Base-by-base conservation (phyloP, 2,888 invertebrate species). In the Lymantria dispar region DNA sequence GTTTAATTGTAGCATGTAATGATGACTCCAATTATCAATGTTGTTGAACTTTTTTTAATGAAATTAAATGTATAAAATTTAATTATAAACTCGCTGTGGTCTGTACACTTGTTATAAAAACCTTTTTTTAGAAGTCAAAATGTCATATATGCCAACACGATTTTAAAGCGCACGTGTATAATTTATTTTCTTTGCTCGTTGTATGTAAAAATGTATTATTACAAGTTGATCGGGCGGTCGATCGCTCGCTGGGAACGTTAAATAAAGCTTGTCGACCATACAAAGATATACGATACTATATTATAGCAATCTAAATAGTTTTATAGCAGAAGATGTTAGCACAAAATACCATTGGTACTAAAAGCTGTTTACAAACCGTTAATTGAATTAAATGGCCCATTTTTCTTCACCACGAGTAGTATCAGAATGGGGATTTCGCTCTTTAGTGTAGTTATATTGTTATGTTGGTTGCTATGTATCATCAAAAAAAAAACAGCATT, bases 121-220 rank as follows among this genome's bases (percentile, higher is more conserved):
- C 22, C 12, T 56, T 48, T 56, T 66, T 58, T 56, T 43, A 47
- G 40, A 48, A 50, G 54, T 62, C 58, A 58, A 61, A 59, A 59
- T 67, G 66, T 70, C 67, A 70, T 64, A 63, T 56, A 58, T 67
- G 61, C 58, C 58, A 65, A 60, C 65, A 54, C 54, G 54, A 68
- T 56, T 58, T 67, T 65, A 58, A 62, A 65, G 47, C 60, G 59
- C 59, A 63, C 56, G 62, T 64, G 60, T 64, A 61, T 68, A 70
- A 72, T 70, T 70, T 68, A 65, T 72, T 67, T 68, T 62, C 63
- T 63, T 67, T 68, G 64, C 62, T 65, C 66, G 68, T 64, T 51
- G 69, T 70, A 74, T 70, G 72, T 76, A 80, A 80, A 78, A 78
- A 78, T 75, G 76, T 76, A 76, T 79, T 77, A 78, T 78, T 77